Evolutionary conservation across 2,797 vertebrate species (phyloP).

Genomic region (Oophaga sylvatica): DNA sequence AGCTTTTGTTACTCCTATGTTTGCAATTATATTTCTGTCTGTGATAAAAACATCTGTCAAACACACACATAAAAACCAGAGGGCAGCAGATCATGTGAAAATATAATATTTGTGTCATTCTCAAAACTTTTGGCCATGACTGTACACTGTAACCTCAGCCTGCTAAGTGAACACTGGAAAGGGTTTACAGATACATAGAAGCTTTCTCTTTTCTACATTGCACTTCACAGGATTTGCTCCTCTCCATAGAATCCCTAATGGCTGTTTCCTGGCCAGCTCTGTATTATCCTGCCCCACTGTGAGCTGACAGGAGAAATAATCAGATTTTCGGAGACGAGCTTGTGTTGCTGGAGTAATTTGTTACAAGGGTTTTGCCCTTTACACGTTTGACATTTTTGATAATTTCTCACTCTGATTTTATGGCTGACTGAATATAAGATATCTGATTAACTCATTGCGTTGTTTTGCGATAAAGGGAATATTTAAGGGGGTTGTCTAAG

Average conservation of each 20-base stretch:
- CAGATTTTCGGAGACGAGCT: constrained; percentile 19
- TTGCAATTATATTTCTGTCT: no score
- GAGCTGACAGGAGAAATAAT: constrained; percentile 32
- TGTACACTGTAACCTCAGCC: no score
- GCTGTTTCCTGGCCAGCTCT: background rate
- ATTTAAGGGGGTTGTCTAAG: background rate
- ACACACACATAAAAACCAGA: no score
- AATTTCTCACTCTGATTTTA: constrained; percentile 10
- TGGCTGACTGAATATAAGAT: background rate
- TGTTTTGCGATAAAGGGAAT: background rate
- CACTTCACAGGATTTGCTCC: constrained; percentile 10
- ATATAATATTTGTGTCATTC: no score
- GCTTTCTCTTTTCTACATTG: constrained; percentile 12
- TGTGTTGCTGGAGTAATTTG: constrained; percentile 27
- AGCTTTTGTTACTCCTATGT: no score
- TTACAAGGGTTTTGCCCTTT: constrained; percentile 36
- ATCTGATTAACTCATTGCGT: background rate
- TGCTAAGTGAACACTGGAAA: background rate
- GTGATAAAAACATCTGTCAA: no score
- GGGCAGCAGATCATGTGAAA: no score
- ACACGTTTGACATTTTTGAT: constrained; percentile 43
- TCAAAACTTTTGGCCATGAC: no score
- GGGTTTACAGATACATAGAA: background rate
- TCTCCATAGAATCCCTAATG: constrained; percentile 14
- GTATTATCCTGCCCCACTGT: background rate